A percentile compares a stretch with the other conserved stretches of the same genome.
phyloP scores from a whole-genome alignment of 1,140 invertebrate species.

The Zaprionus camerounensis region DNA sequence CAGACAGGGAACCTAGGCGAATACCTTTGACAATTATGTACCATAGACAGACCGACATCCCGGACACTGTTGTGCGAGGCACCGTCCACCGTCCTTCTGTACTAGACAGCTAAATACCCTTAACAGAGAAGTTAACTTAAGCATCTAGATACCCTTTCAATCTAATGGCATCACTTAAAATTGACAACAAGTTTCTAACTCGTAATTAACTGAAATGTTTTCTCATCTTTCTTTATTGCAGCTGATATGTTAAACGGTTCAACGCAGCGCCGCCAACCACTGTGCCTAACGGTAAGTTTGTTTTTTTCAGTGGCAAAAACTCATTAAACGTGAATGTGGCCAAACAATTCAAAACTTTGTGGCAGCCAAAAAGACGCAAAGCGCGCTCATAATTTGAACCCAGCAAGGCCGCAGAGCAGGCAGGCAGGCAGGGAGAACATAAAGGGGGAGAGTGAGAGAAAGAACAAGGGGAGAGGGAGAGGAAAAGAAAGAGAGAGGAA shows the following conservation, averaged over 20 bases:
- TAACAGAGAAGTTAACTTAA: not conserved
- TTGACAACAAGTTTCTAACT: not conserved
- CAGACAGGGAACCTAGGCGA: too few relatives aligned
- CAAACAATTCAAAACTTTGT: slow-evolving; percentile 48
- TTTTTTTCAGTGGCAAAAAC: slow-evolving; percentile 20
- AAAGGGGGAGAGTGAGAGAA: too few relatives aligned
- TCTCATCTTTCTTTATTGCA: slow-evolving; percentile 40
- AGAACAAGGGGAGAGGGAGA: not conserved
- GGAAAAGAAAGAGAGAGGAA: not conserved
- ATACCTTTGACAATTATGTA: too few relatives aligned
- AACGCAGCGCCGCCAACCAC: slow-evolving; percentile 23
- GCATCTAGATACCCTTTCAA: not conserved
- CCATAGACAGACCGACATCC: too few relatives aligned
- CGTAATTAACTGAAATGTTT: not conserved
- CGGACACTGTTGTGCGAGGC: too few relatives aligned
- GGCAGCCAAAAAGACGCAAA: slow-evolving; percentile 35
- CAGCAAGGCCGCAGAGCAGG: too few relatives aligned
- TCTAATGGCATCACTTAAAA: too few relatives aligned
- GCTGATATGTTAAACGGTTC: slow-evolving; percentile 67
- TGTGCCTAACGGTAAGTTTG: slow-evolving; percentile 69
- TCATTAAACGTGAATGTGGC: slow-evolving; percentile 47
- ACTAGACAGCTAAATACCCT: too few relatives aligned
- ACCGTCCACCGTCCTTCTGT: too few relatives aligned
- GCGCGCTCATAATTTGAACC: not conserved
- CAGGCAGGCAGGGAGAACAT: too few relatives aligned